phyloP scores from a whole-genome alignment of 2,113 vertebrate genomes.

The Phocoena sinus region DNA sequence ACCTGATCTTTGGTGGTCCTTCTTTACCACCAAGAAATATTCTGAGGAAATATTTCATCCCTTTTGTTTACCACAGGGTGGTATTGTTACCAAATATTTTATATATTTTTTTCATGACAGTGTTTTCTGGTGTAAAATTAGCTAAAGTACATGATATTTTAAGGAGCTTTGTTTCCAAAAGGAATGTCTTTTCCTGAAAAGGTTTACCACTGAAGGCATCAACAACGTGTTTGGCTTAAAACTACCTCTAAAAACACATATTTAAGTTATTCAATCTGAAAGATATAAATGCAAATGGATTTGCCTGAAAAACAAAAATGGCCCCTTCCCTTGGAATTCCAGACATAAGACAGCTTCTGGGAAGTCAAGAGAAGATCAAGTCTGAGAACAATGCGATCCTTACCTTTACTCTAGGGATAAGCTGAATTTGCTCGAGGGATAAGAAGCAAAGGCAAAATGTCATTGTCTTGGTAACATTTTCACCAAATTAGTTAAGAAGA shows the following conservation, averaged over 20 bases:
- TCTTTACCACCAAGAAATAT: background rate
- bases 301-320: constrained; percentile 35
- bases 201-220: constrained; percentile 41
- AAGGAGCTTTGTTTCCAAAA: constrained; percentile 51
- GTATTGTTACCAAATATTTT: constrained; percentile 47
- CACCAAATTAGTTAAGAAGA: constrained; percentile 49
- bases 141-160: constrained; percentile 48
- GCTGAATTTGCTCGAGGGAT: background rate
- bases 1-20: constrained; percentile 14
- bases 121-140: constrained; percentile 53
- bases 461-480: background rate
- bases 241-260: constrained; percentile 42
- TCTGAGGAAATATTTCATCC: constrained; percentile 3
- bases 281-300: constrained; percentile 43
- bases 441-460: constrained; percentile 37
- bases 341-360: constrained; percentile 12
- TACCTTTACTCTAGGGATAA: constrained; percentile 40
- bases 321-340: constrained; percentile 44
- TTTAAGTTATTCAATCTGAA: constrained; percentile 62
- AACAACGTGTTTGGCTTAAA: constrained; percentile 45
- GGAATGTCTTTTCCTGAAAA: constrained; percentile 53
- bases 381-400: background rate
- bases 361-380: constrained; percentile 45
- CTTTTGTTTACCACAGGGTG: background rate
- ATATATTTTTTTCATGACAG: background rate